Percentiles rank a stretch among this genome's conserved stretches.
These are phyloP conservation scores for Melitaea cinxia DNA, from an alignment of 1,140 invertebrate species.

Conservation along the genomic window DNA sequence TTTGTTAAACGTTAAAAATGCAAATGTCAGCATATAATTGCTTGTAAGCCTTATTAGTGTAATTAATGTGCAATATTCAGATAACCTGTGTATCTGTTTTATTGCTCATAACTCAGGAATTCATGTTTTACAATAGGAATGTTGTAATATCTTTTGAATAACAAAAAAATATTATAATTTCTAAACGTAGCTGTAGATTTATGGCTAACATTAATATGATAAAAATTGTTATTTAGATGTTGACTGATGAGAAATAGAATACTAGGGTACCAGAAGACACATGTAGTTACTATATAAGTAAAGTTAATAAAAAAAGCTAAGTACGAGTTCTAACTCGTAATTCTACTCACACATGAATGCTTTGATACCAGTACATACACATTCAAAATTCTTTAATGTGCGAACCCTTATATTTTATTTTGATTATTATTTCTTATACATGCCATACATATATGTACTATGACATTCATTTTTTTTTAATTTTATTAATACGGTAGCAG, in stretches of 20 bases:
- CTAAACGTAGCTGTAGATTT: background rate
- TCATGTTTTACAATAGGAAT: background rate
- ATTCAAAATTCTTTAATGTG: too few relatives aligned
- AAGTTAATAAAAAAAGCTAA: background rate
- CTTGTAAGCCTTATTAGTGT: slow-evolving; percentile 15
- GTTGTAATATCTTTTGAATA: background rate
- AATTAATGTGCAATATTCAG: slow-evolving; percentile 8
- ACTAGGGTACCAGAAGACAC: background rate
- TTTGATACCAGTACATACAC: too few relatives aligned
- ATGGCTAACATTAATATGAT: background rate
- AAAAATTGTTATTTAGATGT: background rate
- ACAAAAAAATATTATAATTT: background rate
- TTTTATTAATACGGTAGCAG: too few relatives aligned
- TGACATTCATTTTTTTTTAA: too few relatives aligned
- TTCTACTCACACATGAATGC: too few relatives aligned
- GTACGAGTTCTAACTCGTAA: too few relatives aligned
- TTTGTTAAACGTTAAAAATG: slow-evolving; percentile 29
- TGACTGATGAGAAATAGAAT: background rate
- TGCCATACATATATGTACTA: too few relatives aligned
- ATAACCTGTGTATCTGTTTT: slow-evolving; percentile 10
- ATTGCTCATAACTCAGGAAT: background rate
- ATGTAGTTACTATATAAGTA: background rate
- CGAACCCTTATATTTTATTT: too few relatives aligned
- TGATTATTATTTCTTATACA: too few relatives aligned
- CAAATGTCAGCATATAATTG: slow-evolving; percentile 15